Percentiles rank a stretch among this genome's conserved stretches.
phyloP scores from a whole-genome alignment of 2,888 invertebrate species.

The Cinara cedri region DNA sequence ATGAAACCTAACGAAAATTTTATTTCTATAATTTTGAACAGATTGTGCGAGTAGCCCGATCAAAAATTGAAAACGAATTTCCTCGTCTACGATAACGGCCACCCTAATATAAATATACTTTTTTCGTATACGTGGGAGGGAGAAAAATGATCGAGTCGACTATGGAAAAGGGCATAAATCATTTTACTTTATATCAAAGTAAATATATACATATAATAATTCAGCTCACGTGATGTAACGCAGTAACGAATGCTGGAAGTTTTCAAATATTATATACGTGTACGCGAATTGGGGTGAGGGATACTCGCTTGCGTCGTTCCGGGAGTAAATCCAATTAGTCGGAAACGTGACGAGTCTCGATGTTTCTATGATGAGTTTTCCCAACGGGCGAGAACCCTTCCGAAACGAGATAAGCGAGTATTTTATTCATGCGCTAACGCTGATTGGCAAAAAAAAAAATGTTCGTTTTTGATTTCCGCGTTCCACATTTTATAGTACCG shows the following conservation, averaged over 20 bases:
- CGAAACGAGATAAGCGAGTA: constrained; percentile 46
- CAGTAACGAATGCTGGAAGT: constrained; percentile 43
- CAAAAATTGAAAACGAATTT: too few species aligned
- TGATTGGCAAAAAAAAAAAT: constrained; percentile 42
- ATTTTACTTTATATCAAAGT: constrained; percentile 26
- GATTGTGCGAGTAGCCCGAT: too few species aligned
- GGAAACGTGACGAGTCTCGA: constrained; percentile 53
- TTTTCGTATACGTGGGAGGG: too few species aligned
- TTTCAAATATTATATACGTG: background rate
- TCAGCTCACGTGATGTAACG: constrained; percentile 37
- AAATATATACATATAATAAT: constrained; percentile 30
- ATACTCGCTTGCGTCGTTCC: constrained; percentile 17
- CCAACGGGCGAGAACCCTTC: constrained; percentile 47
- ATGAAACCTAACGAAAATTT: too few species aligned
- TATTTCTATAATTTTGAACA: too few species aligned
- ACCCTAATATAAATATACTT: too few species aligned
- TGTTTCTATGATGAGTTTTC: constrained; percentile 50
- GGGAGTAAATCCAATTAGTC: constrained; percentile 54
- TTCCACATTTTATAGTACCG: background rate
- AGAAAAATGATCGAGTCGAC: background rate
- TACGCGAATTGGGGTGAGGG: constrained; percentile 26
- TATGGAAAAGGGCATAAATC: constrained; percentile 19
- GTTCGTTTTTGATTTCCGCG: constrained; percentile 3
- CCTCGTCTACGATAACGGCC: too few species aligned
- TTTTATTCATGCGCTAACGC: constrained; percentile 36